Evolutionary conservation across 2,797 vertebrate genomes (phyloP).

Genomic region (Muscicapa striata): DNA sequence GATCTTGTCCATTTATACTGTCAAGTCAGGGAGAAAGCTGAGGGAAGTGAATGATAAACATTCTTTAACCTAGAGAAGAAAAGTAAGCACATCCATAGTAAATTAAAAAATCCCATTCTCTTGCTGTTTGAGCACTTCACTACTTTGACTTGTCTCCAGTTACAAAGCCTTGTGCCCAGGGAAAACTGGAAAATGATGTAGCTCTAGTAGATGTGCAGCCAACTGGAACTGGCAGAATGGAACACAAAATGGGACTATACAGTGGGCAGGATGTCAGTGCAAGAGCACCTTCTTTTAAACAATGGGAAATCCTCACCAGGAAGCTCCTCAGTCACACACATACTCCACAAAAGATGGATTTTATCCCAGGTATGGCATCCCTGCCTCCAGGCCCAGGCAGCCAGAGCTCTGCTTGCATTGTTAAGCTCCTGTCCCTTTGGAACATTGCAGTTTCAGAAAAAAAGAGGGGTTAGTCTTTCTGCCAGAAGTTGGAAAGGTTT

Average conservation of each 20-base stretch:
- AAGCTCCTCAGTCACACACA: neutral
- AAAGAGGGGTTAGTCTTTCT: neutral
- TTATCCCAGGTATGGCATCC: neutral
- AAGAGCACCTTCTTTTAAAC: neutral
- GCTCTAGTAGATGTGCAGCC: neutral
- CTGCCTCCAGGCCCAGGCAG: neutral
- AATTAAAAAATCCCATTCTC: neutral
- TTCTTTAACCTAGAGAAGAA: neutral
- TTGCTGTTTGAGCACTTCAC: neutral
- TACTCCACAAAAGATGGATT: neutral
- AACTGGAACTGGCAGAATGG: neutral
- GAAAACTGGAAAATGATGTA: neutral
- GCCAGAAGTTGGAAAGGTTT: neutral
- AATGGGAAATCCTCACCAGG: neutral
- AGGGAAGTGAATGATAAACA: neutral
- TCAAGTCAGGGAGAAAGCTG: neutral
- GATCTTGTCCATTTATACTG: neutral
- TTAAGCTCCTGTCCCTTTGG: neutral
- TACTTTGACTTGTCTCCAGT: neutral
- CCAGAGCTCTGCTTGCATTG: neutral
- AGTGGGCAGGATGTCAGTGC: neutral
- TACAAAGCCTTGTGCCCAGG: neutral
- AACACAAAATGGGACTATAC: neutral
- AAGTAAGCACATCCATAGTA: neutral
- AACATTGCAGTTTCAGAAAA: neutral